Evolutionary conservation across 2,888 invertebrate species (phyloP).

Genomic region (Rhingia rostrata): DNA sequence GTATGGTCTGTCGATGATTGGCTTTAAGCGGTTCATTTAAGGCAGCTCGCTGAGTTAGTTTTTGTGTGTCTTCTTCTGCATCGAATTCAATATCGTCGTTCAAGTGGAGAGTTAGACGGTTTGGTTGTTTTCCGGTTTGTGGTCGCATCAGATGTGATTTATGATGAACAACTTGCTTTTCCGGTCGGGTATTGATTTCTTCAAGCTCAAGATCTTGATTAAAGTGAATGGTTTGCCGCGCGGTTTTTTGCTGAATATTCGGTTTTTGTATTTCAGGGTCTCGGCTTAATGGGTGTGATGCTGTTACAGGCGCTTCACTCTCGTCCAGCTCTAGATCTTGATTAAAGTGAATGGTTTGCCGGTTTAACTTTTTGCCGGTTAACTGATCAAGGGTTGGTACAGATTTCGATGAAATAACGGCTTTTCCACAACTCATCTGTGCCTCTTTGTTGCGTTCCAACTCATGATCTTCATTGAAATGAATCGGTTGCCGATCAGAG

Average conservation of each 20-base stretch:
- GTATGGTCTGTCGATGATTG: constrained; percentile 9
- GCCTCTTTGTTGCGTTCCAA: neutral
- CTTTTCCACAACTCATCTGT: neutral
- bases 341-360: neutral
- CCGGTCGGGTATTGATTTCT: neutral
- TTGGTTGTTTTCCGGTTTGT: neutral
- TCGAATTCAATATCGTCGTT: constrained; percentile 6
- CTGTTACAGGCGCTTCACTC: neutral
- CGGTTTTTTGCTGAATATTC: neutral
- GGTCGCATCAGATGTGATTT: no score
- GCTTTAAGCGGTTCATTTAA: neutral
- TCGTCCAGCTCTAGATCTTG: neutral
- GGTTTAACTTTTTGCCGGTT: neutral
- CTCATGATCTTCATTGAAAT: neutral
- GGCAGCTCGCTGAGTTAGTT: neutral
- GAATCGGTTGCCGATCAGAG: neutral
- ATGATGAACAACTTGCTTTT: no score
- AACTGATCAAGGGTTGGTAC: neutral
- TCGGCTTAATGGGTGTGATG: no score
- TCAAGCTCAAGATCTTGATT: constrained; percentile 19
- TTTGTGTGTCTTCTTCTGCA: neutral
- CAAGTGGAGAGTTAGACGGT: neutral
- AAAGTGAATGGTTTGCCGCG: constrained; percentile 4
- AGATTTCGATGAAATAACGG: neutral
- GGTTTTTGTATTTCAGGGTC: neutral